Conservation (phyloP, 2,797 vertebrate genomes). For the Sandelia bainsii region DNA sequence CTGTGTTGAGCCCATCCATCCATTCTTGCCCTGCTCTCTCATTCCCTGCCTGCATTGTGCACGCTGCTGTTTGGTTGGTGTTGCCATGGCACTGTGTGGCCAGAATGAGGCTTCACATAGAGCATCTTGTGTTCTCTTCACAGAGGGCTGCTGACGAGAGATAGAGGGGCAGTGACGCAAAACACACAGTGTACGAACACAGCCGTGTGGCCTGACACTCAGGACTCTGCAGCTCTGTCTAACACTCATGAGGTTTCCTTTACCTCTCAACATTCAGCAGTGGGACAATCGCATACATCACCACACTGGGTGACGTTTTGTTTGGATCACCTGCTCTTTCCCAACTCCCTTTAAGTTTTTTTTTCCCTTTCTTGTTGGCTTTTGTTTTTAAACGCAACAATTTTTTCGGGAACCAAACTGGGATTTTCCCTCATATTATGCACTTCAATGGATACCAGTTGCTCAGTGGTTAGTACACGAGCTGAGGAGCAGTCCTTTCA, state of each 20-base stretch:
- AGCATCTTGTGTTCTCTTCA: conserved; percentile 96
- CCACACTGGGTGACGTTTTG: conserved; percentile 36
- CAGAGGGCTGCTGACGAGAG: conserved; percentile 88
- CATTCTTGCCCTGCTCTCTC: conserved; percentile 59
- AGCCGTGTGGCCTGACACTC: conserved; percentile 78
- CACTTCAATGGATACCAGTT: conserved; percentile 89
- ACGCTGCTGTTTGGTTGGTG: conserved; percentile 80
- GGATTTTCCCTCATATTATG: conserved; percentile 88
- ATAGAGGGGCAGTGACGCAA: conserved; percentile 78
- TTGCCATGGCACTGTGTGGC: conserved; percentile 83
- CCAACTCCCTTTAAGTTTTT: conserved; percentile 4
- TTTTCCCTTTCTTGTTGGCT: conserved; percentile 10
- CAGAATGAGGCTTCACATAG: conserved; percentile 89
- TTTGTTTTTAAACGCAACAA: conserved; percentile 57
- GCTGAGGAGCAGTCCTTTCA: conserved; percentile 91
- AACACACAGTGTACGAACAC: conserved; percentile 63
- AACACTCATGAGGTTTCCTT: conserved; percentile 44
- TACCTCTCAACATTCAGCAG: conserved; percentile 44
- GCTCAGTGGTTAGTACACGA: conserved; percentile 88
- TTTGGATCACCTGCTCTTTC: not conserved
- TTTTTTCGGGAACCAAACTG: conserved; percentile 73
- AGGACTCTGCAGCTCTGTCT: conserved; percentile 64
- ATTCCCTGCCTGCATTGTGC: conserved; percentile 70
- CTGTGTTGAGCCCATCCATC: conserved; percentile 49
- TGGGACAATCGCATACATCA: conserved; percentile 39